Evolutionary conservation across 2,888 invertebrate species (phyloP), one percentile per base, ranked within the genome.

Genomic region (Xestia xanthographa): DNA sequence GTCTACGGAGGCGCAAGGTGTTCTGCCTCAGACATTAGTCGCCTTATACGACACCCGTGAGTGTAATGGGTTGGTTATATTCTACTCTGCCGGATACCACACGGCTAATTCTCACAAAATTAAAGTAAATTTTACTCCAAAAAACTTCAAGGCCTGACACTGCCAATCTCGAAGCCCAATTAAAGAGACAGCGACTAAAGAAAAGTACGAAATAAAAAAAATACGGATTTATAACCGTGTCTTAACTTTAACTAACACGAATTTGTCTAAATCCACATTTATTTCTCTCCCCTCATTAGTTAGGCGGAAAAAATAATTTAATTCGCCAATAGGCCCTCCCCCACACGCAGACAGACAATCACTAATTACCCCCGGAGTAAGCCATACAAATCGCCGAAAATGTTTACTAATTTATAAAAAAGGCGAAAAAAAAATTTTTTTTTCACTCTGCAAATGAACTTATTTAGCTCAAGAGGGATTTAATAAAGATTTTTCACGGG

Each of bases 401-500:
- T 96, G 96, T 96, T 95, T 95, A 94, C 96, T 96, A 94, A 95
- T 94, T 95, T 94, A 92, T 92, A 92, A 93, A 94, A 93, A 93
- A 92, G 89, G 87, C 84, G 88, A 86, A 91, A 93, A 92, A 81
- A 92, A 90, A 85, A 81, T 85, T 90, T 81, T 79, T 90, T 91
- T 90, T 88, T 87, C 90, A 91, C 92, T 91, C 92, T 91, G 91
- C 94, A 96, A 96, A 96, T 94, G 96, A 96, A 96, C 95, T 96
- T 96, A 96, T 96, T 96, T 95, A 96, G 95, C 93, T 92, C 87
- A 91, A 90, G 92, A 92, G 91, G 96, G 96, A 96, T 95, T 96
- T 96, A 96, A 95, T 96, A 96, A 95, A 95, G 95, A 96, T 96
- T 95, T 96, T 95, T 96, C 95, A 96, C 93, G 92, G 92, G 92